These are phyloP conservation scores for Reticulitermes speratus DNA, from an alignment of 1,140 invertebrate species.

Conservation along the genomic window DNA sequence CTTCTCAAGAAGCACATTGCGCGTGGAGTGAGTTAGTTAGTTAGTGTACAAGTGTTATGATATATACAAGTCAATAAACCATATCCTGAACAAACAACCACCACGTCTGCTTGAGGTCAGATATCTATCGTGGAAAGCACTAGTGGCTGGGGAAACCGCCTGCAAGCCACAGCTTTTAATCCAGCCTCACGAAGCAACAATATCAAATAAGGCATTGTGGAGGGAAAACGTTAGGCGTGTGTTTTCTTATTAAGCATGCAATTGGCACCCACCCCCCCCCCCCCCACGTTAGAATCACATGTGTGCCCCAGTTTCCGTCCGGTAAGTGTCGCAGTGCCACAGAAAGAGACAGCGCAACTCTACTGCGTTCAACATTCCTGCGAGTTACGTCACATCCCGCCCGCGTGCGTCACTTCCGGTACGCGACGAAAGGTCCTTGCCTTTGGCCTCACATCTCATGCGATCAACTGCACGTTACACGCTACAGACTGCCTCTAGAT, in stretches of 20 bases:
- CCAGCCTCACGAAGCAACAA: too few species aligned
- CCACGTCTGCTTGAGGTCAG: too few species aligned
- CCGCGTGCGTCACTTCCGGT: neutral
- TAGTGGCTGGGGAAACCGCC: too few species aligned
- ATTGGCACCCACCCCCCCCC: neutral
- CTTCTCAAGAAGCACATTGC: too few species aligned
- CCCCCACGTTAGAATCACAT: neutral
- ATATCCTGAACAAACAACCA: too few species aligned
- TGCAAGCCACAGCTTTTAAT: too few species aligned
- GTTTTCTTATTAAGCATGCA: neutral
- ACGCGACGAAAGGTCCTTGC: neutral
- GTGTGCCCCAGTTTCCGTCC: neutral
- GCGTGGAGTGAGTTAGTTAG: too few species aligned
- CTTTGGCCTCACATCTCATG: neutral
- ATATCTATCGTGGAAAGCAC: too few species aligned
- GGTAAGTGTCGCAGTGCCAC: neutral
- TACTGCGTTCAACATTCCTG: neutral
- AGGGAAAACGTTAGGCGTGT: neutral
- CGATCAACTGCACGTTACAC: neutral
- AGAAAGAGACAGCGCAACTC: too few species aligned
- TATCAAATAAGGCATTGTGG: too few species aligned
- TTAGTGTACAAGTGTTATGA: too few species aligned
- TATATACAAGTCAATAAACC: too few species aligned
- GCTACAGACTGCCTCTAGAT: neutral
- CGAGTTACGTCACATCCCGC: conserved; percentile 3